Conservation (phyloP, 2,888 invertebrate species). For the Diaperis boleti region DNA sequence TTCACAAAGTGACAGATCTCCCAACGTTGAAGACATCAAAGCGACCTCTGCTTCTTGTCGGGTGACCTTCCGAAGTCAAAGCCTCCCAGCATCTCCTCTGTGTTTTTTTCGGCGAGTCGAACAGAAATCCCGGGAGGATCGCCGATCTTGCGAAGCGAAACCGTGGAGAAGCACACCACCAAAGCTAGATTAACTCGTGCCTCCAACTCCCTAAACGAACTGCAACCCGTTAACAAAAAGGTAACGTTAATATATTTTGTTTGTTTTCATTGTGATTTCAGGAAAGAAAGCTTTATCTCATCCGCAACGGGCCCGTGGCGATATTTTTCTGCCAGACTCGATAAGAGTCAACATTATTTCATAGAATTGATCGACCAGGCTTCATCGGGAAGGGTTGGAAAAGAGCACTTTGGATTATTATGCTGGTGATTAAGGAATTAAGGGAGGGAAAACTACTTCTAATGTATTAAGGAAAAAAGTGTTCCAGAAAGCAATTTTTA, state of each 20-base stretch:
- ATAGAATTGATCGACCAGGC: neutral
- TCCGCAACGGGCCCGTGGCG: conserved; percentile 17
- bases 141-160: conserved; percentile 42
- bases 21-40: conserved; percentile 26
- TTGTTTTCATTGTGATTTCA: conserved; percentile 36
- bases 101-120: conserved; percentile 37
- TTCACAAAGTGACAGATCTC: conserved; percentile 15
- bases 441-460: too few species aligned
- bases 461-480: too few species aligned
- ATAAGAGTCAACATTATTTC: conserved; percentile 1
- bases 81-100: conserved; percentile 23
- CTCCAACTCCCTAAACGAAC: conserved; percentile 38
- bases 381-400: neutral
- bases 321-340: conserved; percentile 21
- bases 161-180: conserved; percentile 37
- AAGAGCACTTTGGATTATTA: neutral
- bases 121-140: conserved; percentile 28
- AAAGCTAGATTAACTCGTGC: conserved; percentile 40
- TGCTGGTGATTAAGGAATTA: conserved; percentile 1
- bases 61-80: conserved; percentile 26
- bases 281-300: conserved; percentile 11
- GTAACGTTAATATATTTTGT: conserved; percentile 38
- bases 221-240: conserved; percentile 39
- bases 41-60: conserved; percentile 21
- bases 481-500: too few species aligned